Conservation (phyloP, 2,113 vertebrate genomes). For the Madoqua kirkii region DNA sequence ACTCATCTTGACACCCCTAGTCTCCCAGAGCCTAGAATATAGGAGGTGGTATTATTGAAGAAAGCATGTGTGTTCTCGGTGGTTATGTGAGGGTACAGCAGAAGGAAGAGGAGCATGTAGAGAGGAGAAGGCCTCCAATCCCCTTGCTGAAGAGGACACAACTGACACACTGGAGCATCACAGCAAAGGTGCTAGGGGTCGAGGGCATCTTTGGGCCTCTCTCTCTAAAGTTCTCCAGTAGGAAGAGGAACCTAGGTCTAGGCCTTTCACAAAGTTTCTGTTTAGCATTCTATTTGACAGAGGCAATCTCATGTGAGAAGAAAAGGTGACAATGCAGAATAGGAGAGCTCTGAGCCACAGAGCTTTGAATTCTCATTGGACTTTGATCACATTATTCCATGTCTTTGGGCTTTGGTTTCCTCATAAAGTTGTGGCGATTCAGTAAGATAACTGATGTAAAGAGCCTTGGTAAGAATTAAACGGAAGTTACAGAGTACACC, state of each 20-base stretch:
- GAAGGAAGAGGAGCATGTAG: not conserved
- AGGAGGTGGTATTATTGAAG: not conserved
- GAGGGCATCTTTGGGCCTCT: not conserved
- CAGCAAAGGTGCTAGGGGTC: not conserved
- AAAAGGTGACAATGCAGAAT: not conserved
- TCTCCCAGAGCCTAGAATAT: not conserved
- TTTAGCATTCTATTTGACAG: not conserved
- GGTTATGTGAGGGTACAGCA: not conserved
- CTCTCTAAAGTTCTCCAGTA: not conserved
- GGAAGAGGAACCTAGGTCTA: not conserved
- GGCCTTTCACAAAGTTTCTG: not conserved
- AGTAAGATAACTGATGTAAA: not conserved
- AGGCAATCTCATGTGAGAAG: not conserved
- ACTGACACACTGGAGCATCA: not conserved
- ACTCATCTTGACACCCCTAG: not conserved
- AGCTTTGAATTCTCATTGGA: not conserved
- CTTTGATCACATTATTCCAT: not conserved
- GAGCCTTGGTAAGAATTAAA: not conserved
- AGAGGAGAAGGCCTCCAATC: not conserved
- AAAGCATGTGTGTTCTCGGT: not conserved
- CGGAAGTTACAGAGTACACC: not conserved
- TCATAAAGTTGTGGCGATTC: not conserved
- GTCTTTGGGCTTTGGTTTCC: not conserved
- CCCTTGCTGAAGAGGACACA: not conserved
- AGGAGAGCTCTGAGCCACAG: not conserved